A percentile compares a stretch with the other conserved stretches of the same genome.
phyloP scores from a whole-genome alignment of 92 coral and sea anemone species.

The Ricordea florida region DNA sequence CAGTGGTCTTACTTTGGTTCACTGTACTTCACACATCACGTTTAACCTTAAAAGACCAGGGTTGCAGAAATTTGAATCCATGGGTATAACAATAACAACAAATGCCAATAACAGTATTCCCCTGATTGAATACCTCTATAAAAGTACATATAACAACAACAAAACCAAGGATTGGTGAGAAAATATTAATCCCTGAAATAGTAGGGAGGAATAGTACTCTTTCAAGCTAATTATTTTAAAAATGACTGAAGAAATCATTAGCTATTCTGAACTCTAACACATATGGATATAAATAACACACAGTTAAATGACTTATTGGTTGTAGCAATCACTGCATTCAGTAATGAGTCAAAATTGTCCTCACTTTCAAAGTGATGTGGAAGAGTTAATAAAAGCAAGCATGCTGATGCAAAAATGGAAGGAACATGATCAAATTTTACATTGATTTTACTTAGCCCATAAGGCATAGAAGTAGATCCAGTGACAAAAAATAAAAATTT shows the following conservation, averaged over 20 bases:
- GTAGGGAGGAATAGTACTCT: not conserved
- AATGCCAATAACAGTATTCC: not conserved
- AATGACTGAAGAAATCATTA: not conserved
- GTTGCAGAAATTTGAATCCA: not conserved
- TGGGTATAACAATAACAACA: not conserved
- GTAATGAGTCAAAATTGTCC: not conserved
- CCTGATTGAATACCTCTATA: constrained; percentile 4
- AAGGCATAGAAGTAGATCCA: constrained; percentile 66
- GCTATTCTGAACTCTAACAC: not conserved
- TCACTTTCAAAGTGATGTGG: constrained; percentile 2
- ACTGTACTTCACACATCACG: not conserved
- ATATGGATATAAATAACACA: not conserved
- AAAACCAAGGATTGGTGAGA: not conserved
- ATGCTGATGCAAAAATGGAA: constrained; percentile 56
- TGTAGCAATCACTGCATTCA: not conserved
- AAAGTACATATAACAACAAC: not conserved
- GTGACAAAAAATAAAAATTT: constrained; percentile 31
- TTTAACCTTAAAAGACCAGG: constrained; percentile 2
- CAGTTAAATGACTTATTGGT: not conserved
- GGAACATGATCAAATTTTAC: constrained; percentile 18
- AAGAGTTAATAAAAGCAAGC: constrained; percentile 50
- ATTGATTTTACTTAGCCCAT: constrained; percentile 57
- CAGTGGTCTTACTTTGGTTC: not conserved
- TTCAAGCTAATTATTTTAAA: not conserved
- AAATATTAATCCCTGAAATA: not conserved